A percentile compares a stretch with the other conserved stretches of the same genome.
phyloP scores from a whole-genome alignment of 2,113 vertebrate genomes.

The Columba janthina region DNA sequence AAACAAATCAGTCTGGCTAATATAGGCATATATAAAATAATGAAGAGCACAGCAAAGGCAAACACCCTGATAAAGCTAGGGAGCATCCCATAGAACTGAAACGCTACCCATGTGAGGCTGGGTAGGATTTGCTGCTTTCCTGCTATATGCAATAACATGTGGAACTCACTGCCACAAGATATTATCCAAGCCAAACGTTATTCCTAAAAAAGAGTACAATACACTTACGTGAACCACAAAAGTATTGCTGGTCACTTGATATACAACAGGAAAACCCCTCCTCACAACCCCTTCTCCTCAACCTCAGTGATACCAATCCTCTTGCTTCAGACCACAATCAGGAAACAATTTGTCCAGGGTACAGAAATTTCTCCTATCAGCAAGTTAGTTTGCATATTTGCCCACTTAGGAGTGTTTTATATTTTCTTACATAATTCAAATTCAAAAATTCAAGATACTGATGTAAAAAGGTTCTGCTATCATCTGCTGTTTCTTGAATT shows the following conservation, averaged over 20 bases:
- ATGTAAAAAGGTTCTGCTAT: slow-evolving; percentile 19
- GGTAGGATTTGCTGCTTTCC: background rate
- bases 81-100: background rate
- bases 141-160: rapidly evolving
- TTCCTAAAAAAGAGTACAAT: background rate
- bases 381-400: slow-evolving; percentile 19
- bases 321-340: background rate
- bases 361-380: background rate
- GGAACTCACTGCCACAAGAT: background rate
- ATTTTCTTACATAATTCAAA: slow-evolving; percentile 19
- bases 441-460: background rate
- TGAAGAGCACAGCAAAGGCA: background rate
- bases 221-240: background rate
- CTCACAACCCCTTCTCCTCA: background rate
- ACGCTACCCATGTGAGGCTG: background rate
- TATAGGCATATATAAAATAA: background rate
- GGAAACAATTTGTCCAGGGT: background rate
- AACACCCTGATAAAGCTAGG: background rate
- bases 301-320: background rate
- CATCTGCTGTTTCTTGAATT: slow-evolving; percentile 41
- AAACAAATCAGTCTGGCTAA: background rate
- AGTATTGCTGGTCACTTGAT: background rate
- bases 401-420: slow-evolving; percentile 1
- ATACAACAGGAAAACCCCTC: background rate
- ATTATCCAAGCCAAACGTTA: rapidly evolving